phyloP scores from a whole-genome alignment of 2,113 vertebrate genomes.

The Pyrgilauda ruficollis region DNA sequence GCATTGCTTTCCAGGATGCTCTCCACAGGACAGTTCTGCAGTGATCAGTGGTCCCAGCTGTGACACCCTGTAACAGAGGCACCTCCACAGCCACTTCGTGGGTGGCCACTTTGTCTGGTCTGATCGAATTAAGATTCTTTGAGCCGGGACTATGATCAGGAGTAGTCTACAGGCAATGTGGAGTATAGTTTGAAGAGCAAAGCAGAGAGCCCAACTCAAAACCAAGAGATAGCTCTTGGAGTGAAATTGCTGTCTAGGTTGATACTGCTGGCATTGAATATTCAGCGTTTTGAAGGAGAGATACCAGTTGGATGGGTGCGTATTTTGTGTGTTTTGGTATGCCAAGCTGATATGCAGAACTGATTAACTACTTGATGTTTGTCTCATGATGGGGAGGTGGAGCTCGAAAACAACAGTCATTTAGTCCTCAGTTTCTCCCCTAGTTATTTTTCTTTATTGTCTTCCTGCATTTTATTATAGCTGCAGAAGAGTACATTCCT shows the following conservation, averaged over 20 bases:
- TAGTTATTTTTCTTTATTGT: background rate
- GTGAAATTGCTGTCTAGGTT: background rate
- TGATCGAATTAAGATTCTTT: background rate
- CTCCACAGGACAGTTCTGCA: background rate
- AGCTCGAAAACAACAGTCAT: background rate
- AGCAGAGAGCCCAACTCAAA: background rate
- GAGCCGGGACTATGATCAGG: background rate
- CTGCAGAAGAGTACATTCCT: background rate
- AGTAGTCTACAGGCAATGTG: accelerated
- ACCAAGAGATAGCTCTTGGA: background rate
- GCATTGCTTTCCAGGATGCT: background rate
- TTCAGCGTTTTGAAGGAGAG: background rate
- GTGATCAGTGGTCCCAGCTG: background rate
- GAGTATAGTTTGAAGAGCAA: background rate
- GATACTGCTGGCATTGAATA: background rate
- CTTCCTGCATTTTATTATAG: background rate
- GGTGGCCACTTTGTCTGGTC: background rate
- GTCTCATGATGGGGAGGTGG: background rate
- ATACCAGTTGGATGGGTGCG: background rate
- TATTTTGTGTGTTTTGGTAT: background rate
- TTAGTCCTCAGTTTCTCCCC: background rate
- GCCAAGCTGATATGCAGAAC: background rate
- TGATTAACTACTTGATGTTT: background rate
- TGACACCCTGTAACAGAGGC: background rate
- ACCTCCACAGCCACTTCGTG: background rate